Evolutionary conservation across 2,888 invertebrate species (phyloP).

Genomic region (Torymus auratus): DNA sequence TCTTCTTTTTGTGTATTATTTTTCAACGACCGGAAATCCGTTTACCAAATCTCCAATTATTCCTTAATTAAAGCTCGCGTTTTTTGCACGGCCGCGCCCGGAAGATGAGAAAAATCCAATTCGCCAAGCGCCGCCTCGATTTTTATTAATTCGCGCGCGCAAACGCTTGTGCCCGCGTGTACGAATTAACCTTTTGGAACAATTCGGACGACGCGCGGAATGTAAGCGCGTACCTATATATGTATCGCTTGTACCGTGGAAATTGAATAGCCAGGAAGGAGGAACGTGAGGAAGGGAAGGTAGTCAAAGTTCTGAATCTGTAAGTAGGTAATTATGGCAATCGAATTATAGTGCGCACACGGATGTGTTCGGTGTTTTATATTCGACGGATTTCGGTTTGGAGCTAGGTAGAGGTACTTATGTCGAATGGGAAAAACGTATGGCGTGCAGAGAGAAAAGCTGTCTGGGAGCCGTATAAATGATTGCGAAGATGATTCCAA

Average conservation of each 20-base stretch:
- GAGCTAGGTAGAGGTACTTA: too few species aligned
- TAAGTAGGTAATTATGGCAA: slow-evolving; percentile 38
- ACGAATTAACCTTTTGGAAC: slow-evolving; percentile 31
- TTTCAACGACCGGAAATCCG: slow-evolving; percentile 22
- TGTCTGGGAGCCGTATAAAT: background rate
- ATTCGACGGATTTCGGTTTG: background rate
- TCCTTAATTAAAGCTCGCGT: slow-evolving; percentile 26
- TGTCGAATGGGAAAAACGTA: too few species aligned
- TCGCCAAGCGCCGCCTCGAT: background rate
- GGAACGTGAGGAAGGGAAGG: background rate
- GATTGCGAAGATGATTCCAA: slow-evolving; percentile 25
- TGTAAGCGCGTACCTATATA: background rate
- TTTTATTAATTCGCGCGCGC: slow-evolving; percentile 7
- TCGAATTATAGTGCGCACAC: slow-evolving; percentile 17
- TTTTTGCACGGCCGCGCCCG: background rate
- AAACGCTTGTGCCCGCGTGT: background rate
- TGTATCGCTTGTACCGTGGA: slow-evolving; percentile 4
- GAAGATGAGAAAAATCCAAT: slow-evolving; percentile 21
- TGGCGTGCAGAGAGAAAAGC: background rate
- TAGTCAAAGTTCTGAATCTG: slow-evolving; percentile 11
- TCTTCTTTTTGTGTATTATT: slow-evolving; percentile 6
- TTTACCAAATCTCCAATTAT: slow-evolving; percentile 43
- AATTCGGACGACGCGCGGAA: slow-evolving; percentile 6
- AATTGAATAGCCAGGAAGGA: slow-evolving; percentile 17
- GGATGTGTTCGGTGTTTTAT: slow-evolving; percentile 17